Percentiles rank a stretch among this genome's conserved stretches.
Evolutionary conservation across 2,113 vertebrate genomes (phyloP).

Genomic region (Rhinogobius similis): DNA sequence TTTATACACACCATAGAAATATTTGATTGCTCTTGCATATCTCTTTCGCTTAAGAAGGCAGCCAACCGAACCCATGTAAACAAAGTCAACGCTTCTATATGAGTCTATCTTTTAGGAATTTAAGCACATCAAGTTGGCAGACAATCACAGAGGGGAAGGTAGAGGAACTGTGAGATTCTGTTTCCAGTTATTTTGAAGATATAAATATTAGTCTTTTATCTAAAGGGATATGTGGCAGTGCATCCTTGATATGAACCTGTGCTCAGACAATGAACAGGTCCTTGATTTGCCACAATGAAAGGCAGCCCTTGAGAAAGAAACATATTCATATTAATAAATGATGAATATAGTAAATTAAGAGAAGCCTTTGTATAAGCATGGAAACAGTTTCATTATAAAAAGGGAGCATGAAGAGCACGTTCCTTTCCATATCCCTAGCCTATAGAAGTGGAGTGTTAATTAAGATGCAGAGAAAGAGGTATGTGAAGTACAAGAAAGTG

Average conservation of each 20-base stretch:
- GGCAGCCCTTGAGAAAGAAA: constrained; percentile 47
- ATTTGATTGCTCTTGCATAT: constrained; percentile 76
- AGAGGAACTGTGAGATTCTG: constrained; percentile 44
- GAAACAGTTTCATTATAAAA: constrained; percentile 34
- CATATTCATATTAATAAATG: constrained; percentile 62
- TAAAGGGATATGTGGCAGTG: constrained; percentile 58
- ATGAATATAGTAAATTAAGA: constrained; percentile 55
- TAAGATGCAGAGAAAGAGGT: constrained; percentile 10
- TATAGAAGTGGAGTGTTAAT: constrained; percentile 4
- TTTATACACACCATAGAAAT: constrained; percentile 73
- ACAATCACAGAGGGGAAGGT: constrained; percentile 54
- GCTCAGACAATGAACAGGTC: constrained; percentile 58
- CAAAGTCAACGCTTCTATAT: constrained; percentile 56
- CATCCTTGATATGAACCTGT: constrained; percentile 59
- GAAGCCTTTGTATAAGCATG: background rate
- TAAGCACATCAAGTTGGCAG: constrained; percentile 60
- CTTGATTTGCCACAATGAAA: constrained; percentile 72
- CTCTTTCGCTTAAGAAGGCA: constrained; percentile 69
- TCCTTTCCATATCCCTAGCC: constrained; percentile 1
- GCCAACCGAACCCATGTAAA: constrained; percentile 58
- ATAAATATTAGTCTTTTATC: constrained; percentile 64
- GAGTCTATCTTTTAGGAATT: constrained; percentile 70
- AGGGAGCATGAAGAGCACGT: constrained; percentile 4
- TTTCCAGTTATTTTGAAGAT: constrained; percentile 60
- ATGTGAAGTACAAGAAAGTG: background rate